Base-by-base conservation (phyloP, 2,797 vertebrate species). In the Hephaestus fuliginosus region DNA sequence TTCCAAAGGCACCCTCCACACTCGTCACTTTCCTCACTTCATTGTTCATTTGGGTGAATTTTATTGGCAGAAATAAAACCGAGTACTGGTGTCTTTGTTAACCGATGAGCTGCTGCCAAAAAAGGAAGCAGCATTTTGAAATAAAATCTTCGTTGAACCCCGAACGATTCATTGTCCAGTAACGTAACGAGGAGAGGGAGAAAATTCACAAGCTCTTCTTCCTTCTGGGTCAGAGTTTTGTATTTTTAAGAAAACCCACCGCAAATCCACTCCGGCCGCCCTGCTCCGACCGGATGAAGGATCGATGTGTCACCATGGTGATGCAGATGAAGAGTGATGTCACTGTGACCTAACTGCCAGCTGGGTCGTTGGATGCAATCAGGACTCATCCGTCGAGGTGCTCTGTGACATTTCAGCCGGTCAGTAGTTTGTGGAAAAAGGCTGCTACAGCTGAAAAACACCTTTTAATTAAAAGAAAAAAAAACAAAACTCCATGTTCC, bases 281-380 rank as follows among this genome's bases (percentile, higher is more conserved):
- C 56, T 2, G 56, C 41, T 69, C 64, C 2, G 60, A 56, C n/a
- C 6, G 15, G 52, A 46, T 0, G 69, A 44, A 6, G 70, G 12
- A 4, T 17, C 0, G 1, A 51, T 28, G 72, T 46, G 78, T 87
- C 74, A 46, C 44, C 48, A 46, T 66, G 61, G 70, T 36, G 81
- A 82, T 69, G 61, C 56, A 63, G 64, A 69, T 57, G 43, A 73
- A 61, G 71, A 52, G 52, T 43, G 82, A 70, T 61, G 81, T 82
- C 78, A 70, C 46, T 7, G 1, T 18, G 68, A 83, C 82, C 74
- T n/a, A 0, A 33, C 28, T 1, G 36, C 48, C 63, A 66, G 70
- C 30, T 0, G 56, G 73, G 67, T 83, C 73, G 17, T 0, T 4
- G 68, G 53, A 78, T 3, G 11, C 70, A 43, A 86, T 86, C 85